Evolutionary conservation across 2,797 vertebrate species (phyloP), one percentile per base, ranked within the genome.

Genomic region (Buceros bicornis): DNA sequence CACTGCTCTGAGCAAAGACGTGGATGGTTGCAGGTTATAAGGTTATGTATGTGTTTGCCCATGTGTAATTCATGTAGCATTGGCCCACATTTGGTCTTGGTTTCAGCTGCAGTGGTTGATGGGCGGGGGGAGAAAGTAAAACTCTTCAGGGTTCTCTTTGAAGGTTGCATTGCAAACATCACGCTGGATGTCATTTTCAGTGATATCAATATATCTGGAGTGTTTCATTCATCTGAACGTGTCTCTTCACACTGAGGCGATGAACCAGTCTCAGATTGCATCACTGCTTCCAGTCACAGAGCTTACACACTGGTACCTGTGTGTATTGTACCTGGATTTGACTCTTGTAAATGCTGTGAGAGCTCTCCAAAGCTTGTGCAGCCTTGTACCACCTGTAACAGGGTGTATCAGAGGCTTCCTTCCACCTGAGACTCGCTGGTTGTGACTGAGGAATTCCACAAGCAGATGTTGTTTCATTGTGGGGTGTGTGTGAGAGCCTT

Each of bases 401-500:
- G 43, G 31, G 4, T 80, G 11, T 11, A 11, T 76, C 51, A 61
- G 70, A 87, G 47, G 24, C 51, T 77, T 65, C 33, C 51, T 66
- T 76, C 82, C 67, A 54, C 42, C 43, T 13, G 8, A 48, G 20
- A 31, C 67, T 67, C 61, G 47, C 1, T 80, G 54, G 61, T 91
- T 92, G 42, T 81, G 72, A 33, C 71, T 69, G 69, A 87, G 78
- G 84, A 71, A 89, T 92, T 84, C 65, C 78, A 71, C 57, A 50
- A 50, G 65, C 57, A 91, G 71, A 22, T 67, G 79, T 62, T 74
- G 40, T 70, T 93, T 92, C 67, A 87, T n/a, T 78, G 37, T 40
- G 15, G 28, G 15, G 28, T 66, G 51, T 88, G 61, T 93, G 72
- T 35, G 82, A 80, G 60, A n/a, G 92, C 74, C 90, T 95, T 85